Conservation (phyloP, 2,888 invertebrate species). For the Neria commutata region DNA sequence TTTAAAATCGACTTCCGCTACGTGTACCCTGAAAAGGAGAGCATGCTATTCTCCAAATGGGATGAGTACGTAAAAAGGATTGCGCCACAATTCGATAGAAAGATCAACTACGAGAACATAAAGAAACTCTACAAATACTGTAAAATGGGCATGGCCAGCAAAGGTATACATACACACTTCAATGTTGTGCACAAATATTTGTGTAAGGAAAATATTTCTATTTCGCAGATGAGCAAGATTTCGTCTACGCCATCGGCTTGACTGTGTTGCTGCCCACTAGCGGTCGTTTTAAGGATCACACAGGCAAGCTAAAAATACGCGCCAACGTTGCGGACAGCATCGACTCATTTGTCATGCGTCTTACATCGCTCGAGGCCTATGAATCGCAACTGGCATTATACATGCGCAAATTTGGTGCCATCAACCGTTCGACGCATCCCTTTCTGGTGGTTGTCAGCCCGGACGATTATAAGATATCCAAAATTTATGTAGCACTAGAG, state of each 20-base stretch:
- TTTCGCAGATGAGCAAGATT: slow-evolving; percentile 1
- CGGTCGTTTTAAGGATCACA: not conserved
- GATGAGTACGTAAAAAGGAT: not conserved
- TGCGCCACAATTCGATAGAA: not conserved
- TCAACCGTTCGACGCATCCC: not conserved
- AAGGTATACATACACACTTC: not conserved
- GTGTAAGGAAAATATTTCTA: not conserved
- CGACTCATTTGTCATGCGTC: not conserved
- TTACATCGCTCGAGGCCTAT: not conserved
- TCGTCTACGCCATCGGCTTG: slow-evolving; percentile 1
- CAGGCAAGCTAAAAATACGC: not conserved
- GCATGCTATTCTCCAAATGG: not conserved
- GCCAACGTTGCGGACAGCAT: not conserved
- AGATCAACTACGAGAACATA: not conserved
- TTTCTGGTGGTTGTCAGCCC: slow-evolving; percentile 1
- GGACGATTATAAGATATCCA: not conserved
- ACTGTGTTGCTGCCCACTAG: not conserved
- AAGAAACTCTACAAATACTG: not conserved
- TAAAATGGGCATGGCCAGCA: slow-evolving; percentile 2
- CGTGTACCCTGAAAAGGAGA: not conserved
- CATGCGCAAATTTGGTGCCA: not conserved
- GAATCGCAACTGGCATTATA: not conserved
- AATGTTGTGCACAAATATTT: not conserved
- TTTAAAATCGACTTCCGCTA: slow-evolving; percentile 1
- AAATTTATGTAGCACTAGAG: not conserved